Evolutionary conservation across 2,113 vertebrate species (phyloP), one percentile per base, ranked within the genome.

Genomic region (Neodon shergylaensis): DNA sequence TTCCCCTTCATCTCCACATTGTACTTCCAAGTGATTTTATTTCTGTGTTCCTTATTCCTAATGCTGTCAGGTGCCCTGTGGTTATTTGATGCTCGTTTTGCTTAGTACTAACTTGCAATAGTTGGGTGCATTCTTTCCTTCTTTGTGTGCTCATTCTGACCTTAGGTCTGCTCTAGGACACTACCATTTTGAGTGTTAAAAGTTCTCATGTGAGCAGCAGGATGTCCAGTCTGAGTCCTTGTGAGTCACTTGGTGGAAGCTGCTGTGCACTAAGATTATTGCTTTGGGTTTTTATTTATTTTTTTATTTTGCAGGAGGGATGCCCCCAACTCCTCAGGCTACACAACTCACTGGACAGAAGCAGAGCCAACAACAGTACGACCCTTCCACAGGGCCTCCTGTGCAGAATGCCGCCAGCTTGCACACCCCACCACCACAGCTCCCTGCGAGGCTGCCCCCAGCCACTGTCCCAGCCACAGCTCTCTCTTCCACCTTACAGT

Each of bases 321-420:
- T 99, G 99, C 98, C 98, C 92, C 98, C 98, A 39, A 98, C 98
- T 87, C 99, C 98, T 63, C 99, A 99, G 96, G 96, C 98, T 0
- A 96, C 99, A 65, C 99, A 99, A 94, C 98, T 99, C 52, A 91
- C 98, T 65, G 99, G 98, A 68, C 99, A 99, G 98, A 99, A 99
- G 97, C 98, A 98, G 97, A 99, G 96, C 84, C 99, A 99, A 95
- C 99, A 99, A 88, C 98, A 99, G 79, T 99, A 99, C 1, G 99
- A 99, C 98, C 98, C 98, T 1, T 99, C 99, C 76, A 99, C 99
- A 66, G 99, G 99, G 54, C 99, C 99, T 0, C 99, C 99, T 0
- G 99, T 99, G 93, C 98, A 99, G 98, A 99, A 99, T 19, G 99
- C 99, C 0, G 98, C 99, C 95, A 99, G 98, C 92, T 94, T 99